These are phyloP conservation scores for Ecdyonurus torrentis DNA, from an alignment of 2,888 invertebrate genomes.

Conservation along the genomic window DNA sequence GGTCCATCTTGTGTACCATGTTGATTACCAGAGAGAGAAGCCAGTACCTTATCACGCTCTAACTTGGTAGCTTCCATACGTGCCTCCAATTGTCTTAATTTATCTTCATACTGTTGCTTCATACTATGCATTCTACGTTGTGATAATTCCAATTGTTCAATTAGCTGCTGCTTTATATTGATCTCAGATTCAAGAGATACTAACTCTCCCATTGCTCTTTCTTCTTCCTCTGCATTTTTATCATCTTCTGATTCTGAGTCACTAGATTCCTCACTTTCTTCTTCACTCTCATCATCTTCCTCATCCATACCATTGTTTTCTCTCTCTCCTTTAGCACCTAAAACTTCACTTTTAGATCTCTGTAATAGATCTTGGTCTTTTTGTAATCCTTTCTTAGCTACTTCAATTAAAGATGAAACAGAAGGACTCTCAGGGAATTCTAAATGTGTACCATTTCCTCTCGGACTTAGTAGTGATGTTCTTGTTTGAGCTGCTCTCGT, in stretches of 20 bases:
- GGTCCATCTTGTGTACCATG: not conserved
- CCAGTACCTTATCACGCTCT: constrained; percentile 77
- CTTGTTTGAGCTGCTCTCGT: constrained; percentile 2
- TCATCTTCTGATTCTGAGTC: constrained; percentile 39
- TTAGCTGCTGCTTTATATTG: constrained; percentile 82
- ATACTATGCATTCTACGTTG: constrained; percentile 72
- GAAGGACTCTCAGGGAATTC: constrained; percentile 28
- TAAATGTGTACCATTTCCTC: constrained; percentile 8
- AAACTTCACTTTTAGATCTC: constrained; percentile 22
- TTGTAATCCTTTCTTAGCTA: constrained; percentile 65
- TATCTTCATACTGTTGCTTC: constrained; percentile 83
- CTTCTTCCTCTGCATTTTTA: constrained; percentile 36
- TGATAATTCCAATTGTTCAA: constrained; percentile 82
- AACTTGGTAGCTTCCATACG: constrained; percentile 77
- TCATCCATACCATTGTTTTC: constrained; percentile 14
- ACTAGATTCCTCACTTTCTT: constrained; percentile 11
- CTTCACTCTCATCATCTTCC: constrained; percentile 24
- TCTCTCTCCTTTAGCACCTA: constrained; percentile 32
- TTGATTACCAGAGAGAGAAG: constrained; percentile 26
- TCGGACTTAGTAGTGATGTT: constrained; percentile 5
- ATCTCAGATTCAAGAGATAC: constrained; percentile 85
- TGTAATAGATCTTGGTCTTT: constrained; percentile 39
- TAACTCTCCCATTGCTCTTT: constrained; percentile 43
- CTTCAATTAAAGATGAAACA: constrained; percentile 38
- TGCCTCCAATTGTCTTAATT: constrained; percentile 63